Evolutionary conservation across 2,888 invertebrate species (phyloP).

Genomic region (Odontothrips loti): DNA sequence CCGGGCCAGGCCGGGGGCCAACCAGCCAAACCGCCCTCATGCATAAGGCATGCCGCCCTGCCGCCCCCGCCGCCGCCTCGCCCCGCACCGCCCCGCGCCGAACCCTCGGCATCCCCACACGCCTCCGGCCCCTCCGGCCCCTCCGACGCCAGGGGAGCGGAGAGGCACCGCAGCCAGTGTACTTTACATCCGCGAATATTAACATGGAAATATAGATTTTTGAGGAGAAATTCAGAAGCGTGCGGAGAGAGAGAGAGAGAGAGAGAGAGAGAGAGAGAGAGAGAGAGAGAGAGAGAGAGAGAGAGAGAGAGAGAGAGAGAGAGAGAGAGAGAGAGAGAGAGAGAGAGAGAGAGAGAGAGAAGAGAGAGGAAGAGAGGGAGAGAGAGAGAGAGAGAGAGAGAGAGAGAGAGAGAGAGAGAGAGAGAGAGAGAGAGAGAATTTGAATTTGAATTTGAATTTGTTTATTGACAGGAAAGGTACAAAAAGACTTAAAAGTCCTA

Average conservation of each 20-base stretch:
- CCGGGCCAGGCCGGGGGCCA: not conserved
- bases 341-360: too few species aligned
- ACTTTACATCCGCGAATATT: constrained; percentile 18
- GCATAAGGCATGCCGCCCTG: constrained; percentile 12
- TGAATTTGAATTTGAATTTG: too few species aligned
- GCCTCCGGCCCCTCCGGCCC: not conserved
- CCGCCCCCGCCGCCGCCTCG: not conserved
- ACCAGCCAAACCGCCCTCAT: constrained; percentile 24
- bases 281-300: too few species aligned
- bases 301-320: too few species aligned
- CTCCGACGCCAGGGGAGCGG: not conserved
- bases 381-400: too few species aligned
- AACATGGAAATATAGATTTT: constrained; percentile 25
- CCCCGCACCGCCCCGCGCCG: constrained; percentile 3
- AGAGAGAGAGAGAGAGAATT: too few species aligned
- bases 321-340: too few species aligned
- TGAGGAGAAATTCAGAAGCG: not conserved
- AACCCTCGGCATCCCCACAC: not conserved
- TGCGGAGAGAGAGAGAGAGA: not conserved
- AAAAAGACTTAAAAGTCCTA: too few species aligned
- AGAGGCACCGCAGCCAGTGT: not conserved
- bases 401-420: too few species aligned
- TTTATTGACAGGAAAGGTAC: too few species aligned
- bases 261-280: too few species aligned
- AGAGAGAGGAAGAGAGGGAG: too few species aligned